Evolutionary conservation across 2,113 vertebrate genomes (phyloP).

Genomic region (Tylochromis polylepis): DNA sequence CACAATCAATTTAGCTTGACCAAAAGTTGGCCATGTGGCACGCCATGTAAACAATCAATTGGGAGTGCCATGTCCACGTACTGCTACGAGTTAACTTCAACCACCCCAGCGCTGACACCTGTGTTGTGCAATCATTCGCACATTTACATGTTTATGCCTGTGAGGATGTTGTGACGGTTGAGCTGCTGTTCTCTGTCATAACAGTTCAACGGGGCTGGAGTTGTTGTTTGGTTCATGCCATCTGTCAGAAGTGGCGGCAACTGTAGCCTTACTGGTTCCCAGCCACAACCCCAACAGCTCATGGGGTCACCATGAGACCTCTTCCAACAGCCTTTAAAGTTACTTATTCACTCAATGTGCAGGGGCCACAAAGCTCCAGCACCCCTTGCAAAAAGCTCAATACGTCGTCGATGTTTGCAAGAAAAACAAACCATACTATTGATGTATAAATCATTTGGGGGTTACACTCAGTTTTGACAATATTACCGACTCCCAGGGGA

Average conservation of each 20-base stretch:
- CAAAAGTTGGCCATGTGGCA: background rate
- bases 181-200: conserved; percentile 46
- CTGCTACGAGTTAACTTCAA: background rate
- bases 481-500: conserved; percentile 27
- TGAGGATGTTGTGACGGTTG: conserved; percentile 35
- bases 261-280: conserved; percentile 16
- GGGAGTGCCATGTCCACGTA: background rate
- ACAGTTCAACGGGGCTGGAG: conserved; percentile 15
- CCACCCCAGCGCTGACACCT: background rate
- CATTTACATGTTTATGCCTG: conserved; percentile 26
- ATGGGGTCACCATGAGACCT: conserved; percentile 39
- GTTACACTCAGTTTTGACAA: conserved; percentile 34
- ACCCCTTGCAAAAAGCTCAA: conserved; percentile 8
- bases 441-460: conserved; percentile 23
- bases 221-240: conserved; percentile 34
- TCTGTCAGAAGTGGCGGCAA: conserved; percentile 51
- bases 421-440: conserved; percentile 45
- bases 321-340: conserved; percentile 37
- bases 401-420: conserved; percentile 40
- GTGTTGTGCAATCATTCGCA: background rate
- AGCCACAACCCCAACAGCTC: background rate
- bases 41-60: background rate
- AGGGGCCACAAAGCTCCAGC: conserved; percentile 13
- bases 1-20: background rate
- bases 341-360: conserved; percentile 35